These are phyloP conservation scores for Cherax destructor DNA, from an alignment of 1,140 invertebrate species.

Conservation along the genomic window DNA sequence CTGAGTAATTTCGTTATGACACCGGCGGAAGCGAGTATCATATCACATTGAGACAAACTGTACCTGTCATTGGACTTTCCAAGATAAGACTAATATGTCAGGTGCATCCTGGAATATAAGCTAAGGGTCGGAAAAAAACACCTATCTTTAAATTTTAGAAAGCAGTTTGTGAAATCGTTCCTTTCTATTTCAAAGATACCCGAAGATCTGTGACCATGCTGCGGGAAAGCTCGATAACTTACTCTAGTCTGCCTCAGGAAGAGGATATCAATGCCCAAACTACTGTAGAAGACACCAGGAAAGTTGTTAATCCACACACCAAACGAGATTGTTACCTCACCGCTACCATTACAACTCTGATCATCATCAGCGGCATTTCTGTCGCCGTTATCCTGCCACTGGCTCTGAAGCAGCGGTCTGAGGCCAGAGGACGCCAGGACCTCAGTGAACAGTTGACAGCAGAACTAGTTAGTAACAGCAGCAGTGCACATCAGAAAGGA, in stretches of 20 bases:
- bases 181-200: not conserved
- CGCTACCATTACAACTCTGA: not conserved
- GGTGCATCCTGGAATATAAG: too few species aligned
- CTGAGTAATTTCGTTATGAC: not conserved
- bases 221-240: not conserved
- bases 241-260: conserved; percentile 22
- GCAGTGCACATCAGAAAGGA: not conserved
- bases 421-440: not conserved
- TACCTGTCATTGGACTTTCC: not conserved
- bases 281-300: not conserved
- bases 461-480: not conserved
- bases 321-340: conserved; percentile 5
- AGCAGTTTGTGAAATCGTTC: not conserved
- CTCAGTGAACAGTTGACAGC: not conserved
- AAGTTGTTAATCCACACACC: not conserved
- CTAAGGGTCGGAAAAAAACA: too few species aligned
- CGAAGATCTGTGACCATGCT: not conserved
- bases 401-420: not conserved
- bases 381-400: conserved; percentile 9
- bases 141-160: too few species aligned
- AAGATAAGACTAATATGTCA: not conserved
- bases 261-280: not conserved
- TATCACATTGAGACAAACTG: not conserved
- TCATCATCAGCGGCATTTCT: not conserved
- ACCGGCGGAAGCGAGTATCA: not conserved